Evolutionary conservation across 2,797 vertebrate species (phyloP).

Genomic region (Xyrichtys novacula): DNA sequence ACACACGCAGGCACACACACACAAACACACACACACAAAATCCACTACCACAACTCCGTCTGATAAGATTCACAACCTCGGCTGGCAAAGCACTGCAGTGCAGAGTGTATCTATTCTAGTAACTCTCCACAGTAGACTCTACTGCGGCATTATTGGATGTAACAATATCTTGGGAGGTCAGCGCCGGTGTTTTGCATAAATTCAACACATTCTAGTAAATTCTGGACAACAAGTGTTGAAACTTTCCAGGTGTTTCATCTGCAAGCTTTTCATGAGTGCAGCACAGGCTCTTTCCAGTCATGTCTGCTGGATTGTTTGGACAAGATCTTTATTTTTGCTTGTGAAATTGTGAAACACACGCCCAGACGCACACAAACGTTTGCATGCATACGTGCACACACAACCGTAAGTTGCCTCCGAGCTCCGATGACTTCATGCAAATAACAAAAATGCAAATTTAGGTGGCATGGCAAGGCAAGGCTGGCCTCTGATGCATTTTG

Average conservation of each 20-base stretch:
- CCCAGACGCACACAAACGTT: conserved; percentile 37
- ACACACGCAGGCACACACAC: conserved; percentile 50
- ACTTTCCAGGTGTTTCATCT: conserved; percentile 15
- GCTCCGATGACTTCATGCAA: conserved; percentile 79
- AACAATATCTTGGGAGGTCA: conserved; percentile 46
- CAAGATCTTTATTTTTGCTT: conserved; percentile 66
- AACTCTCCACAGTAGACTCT: conserved; percentile 56
- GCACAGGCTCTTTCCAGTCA: conserved; percentile 21
- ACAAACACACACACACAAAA: conserved; percentile 51
- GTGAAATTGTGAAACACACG: conserved; percentile 64
- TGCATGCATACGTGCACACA: conserved; percentile 63
- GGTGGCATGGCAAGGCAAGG: conserved; percentile 53
- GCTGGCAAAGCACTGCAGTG: conserved; percentile 73
- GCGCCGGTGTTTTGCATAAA: conserved; percentile 32
- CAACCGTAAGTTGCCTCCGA: conserved; percentile 68
- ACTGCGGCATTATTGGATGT: conserved; percentile 52
- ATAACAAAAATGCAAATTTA: conserved; percentile 75
- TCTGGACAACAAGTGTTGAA: conserved; percentile 19
- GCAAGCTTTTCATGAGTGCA: conserved; percentile 39
- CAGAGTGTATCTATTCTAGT: conserved; percentile 70
- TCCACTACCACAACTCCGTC: conserved; percentile 66
- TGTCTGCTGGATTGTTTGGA: conserved; percentile 50
- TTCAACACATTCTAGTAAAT: conserved; percentile 47
- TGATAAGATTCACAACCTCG: conserved; percentile 76
- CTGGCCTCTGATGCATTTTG: conserved; percentile 68